Base-by-base conservation (phyloP, 2,113 vertebrate species). In the Brienomyrus brachyistius region DNA sequence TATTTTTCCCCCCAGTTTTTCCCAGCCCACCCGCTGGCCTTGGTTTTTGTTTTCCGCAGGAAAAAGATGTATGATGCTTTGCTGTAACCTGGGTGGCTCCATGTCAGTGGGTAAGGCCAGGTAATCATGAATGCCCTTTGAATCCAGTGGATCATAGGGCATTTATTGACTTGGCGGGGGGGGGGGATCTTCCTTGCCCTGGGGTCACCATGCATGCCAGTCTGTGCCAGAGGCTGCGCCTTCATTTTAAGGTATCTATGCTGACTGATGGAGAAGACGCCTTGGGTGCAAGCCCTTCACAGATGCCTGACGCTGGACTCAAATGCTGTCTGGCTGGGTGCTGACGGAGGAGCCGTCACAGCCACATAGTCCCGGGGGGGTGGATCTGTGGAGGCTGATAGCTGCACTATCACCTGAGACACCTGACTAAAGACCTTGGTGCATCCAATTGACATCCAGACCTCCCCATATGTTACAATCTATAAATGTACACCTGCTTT, bases 101-200 rank as follows among this genome's bases (percentile, higher is more conserved):
- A n/a, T 48, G 89, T 88, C 89, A 91, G 93, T 77, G 90, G 91
- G 92, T 91, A 90, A 89, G 88, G 90, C 89, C 40, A 80, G 50
- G 15, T 59, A 6, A 40, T 40, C 15, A 45, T 4, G 1, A 45
- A 27, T 88, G 19, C 40, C 51, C 52, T 45, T 43, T 62, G 21
- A 88, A 88, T 62, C 54, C 87, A 88, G 21, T 11, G 21, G 87
- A 85, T 19, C 9, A 7, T 9, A 27, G 74, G 74, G 35, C 15
- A 80, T 43, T 19, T 35, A 43, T 43, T 35, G 31, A 80, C 17
- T 40, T 43, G 74, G 0, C 74, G 0, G 66, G 31, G 4, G 35
- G 66, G 1, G 74, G 62, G 59, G 40, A 66, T 66, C n/a, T 70
- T 70, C 27, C n/a, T 13, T 70, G 62, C 62, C 62, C 10, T 70